A percentile compares a stretch with the other conserved stretches of the same genome.
These are phyloP conservation scores for Buathra laborator DNA, from an alignment of 2,888 invertebrate genomes.

Conservation along the genomic window DNA sequence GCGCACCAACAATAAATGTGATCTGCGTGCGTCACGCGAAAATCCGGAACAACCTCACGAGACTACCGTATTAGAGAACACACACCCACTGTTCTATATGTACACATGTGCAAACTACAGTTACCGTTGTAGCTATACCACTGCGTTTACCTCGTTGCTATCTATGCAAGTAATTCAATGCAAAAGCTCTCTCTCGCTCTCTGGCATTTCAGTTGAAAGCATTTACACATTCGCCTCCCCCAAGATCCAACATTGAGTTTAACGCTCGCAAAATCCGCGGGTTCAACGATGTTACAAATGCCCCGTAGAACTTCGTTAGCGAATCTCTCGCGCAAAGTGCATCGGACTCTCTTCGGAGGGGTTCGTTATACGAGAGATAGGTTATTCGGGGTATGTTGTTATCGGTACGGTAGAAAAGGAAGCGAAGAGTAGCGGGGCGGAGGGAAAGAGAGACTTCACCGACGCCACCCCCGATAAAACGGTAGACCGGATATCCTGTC, in stretches of 20 bases:
- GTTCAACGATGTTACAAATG: conserved; percentile 24
- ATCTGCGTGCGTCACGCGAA: conserved; percentile 66
- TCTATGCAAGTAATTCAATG: background rate
- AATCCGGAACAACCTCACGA: conserved; percentile 43
- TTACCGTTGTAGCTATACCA: background rate
- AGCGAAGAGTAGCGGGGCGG: background rate
- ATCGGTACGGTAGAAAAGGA: conserved; percentile 63
- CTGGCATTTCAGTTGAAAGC: background rate
- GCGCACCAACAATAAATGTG: conserved; percentile 60
- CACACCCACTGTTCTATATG: background rate
- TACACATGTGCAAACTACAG: background rate
- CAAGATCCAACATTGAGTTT: conserved; percentile 35
- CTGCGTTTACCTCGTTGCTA: background rate
- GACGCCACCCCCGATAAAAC: conserved; percentile 74
- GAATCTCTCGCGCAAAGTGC: conserved; percentile 32
- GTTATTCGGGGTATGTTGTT: conserved; percentile 74
- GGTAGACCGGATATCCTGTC: conserved; percentile 75
- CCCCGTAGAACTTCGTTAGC: conserved; percentile 43
- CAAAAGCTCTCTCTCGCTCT: background rate
- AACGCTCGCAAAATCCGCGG: conserved; percentile 40
- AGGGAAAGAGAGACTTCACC: conserved; percentile 48
- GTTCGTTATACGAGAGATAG: conserved; percentile 40
- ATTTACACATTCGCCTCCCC: background rate
- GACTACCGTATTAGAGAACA: conserved; percentile 3
- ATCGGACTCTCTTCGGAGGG: conserved; percentile 29